Evolutionary conservation across 2,888 invertebrate genomes (phyloP).

Genomic region (Papilio protenor): DNA sequence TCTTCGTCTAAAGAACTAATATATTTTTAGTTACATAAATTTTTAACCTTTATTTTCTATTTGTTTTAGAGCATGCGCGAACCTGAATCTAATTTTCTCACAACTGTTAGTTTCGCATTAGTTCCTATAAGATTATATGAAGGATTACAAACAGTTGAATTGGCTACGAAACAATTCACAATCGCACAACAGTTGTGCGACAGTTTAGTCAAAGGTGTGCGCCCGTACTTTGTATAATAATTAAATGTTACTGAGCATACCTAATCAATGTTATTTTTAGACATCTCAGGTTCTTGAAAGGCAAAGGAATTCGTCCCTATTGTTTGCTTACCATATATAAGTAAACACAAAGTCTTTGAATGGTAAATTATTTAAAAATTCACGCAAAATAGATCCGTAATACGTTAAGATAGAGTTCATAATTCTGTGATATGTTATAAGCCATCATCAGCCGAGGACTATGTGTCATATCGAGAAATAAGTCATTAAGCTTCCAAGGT

Average conservation of each 20-base stretch:
- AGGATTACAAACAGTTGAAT: no score
- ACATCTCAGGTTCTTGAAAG: conserved; percentile 22
- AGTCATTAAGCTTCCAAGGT: conserved; percentile 44
- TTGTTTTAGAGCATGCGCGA: no score
- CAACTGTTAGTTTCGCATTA: no score
- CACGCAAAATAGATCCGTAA: background rate
- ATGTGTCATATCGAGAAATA: conserved; percentile 39
- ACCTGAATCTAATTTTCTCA: no score
- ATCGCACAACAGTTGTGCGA: no score
- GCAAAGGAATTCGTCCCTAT: conserved; percentile 35
- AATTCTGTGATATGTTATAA: background rate
- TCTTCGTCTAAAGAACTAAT: no score
- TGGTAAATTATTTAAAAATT: conserved; percentile 23
- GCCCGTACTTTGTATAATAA: background rate
- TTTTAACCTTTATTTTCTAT: no score
- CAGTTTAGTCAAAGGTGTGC: no score
- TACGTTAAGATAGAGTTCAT: background rate
- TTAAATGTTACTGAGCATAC: conserved; percentile 4
- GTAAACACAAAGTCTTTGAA: conserved; percentile 12
- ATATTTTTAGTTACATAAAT: no score
- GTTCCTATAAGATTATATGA: no score
- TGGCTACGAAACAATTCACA: no score
- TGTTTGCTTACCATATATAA: conserved; percentile 29
- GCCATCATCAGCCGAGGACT: conserved; percentile 31
- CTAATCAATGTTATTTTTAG: conserved; percentile 25